Conservation (phyloP, 2,888 invertebrate genomes). For the Spodoptera picta region DNA sequence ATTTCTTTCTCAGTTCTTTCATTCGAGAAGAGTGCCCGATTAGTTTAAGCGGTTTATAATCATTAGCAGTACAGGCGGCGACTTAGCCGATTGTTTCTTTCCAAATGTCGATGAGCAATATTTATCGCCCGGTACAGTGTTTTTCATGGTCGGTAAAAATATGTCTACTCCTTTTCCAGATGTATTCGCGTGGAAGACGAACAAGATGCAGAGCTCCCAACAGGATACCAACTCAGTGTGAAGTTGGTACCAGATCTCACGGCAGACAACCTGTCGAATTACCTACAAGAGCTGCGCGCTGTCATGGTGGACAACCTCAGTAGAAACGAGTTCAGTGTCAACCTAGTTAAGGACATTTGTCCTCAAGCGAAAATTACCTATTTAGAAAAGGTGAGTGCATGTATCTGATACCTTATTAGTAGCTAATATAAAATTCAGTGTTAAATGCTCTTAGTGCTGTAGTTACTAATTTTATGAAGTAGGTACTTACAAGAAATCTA, state of each 20-base stretch:
- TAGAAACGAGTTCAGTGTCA: slow-evolving; percentile 70
- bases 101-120: too few species aligned
- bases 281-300: slow-evolving; percentile 74
- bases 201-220: slow-evolving; percentile 65
- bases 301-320: slow-evolving; percentile 62
- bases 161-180: slow-evolving; percentile 60
- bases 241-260: slow-evolving; percentile 80
- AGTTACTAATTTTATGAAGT: too few species aligned
- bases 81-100: too few species aligned
- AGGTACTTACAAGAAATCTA: too few species aligned
- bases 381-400: slow-evolving; percentile 85
- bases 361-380: slow-evolving; percentile 85
- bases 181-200: slow-evolving; percentile 87
- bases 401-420: too few species aligned
- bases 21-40: too few species aligned
- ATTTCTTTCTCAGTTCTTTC: too few species aligned
- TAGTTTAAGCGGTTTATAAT: too few species aligned
- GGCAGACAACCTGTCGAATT: slow-evolving; percentile 65
- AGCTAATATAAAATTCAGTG: slow-evolving; percentile 77
- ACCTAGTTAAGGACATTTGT: slow-evolving; percentile 81
- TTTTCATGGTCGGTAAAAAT: neutral
- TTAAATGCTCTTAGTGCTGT: too few species aligned
- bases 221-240: slow-evolving; percentile 87
- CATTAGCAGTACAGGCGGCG: too few species aligned
- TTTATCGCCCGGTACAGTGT: too few species aligned